Evolutionary conservation across 1,140 invertebrate genomes (phyloP), one percentile per base, ranked within the genome.

Genomic region (Hyles euphorbiae): DNA sequence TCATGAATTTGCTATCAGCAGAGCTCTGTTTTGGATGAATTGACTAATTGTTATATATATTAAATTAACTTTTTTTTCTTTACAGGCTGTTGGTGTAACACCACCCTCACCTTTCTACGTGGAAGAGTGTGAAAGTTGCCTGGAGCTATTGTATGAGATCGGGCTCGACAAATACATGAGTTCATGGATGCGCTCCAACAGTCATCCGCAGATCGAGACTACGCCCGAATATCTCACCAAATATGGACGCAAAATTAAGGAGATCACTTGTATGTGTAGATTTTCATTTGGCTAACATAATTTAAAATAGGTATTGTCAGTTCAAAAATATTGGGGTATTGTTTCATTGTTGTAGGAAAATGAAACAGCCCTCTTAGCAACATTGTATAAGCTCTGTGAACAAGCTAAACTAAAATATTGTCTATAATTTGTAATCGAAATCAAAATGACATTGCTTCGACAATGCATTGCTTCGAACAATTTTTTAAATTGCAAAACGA

Each of bases 81-180:
- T 77, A 6, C 58, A 87, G 83, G 82, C 84, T 43, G 63, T 83
- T 33, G 79, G 80, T 46, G 71, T 78, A 34, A 84, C 78, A 1
- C 78, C 86, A 1, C 89, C 89, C 0, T 88, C 88, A 1, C 86
- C 89, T 3, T 90, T 89, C 61, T 90, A 89, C 48, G 85, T 90
- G 0, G 89, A 90, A 68, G 89, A 90, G 55, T 90, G 89, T 58
- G 89, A 90, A 64, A 89, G 87, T 63, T 89, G 88, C 48, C 44
- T 90, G 5, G 87, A 89, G 53, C 51, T 89, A 5, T 61, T 90
- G 3, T 87, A 83, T 46, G 88, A 89, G 33, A 85, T 90, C 0
- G 86, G 87, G 1, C 62, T 90, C 6, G 76, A 90, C 56, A 87
- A 84, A 64, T 89, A 89, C 57, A 64, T 90, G 10, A 67, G 72